Evolutionary conservation across 2,888 invertebrate species (phyloP).

Genomic region (Apodemia zela): DNA sequence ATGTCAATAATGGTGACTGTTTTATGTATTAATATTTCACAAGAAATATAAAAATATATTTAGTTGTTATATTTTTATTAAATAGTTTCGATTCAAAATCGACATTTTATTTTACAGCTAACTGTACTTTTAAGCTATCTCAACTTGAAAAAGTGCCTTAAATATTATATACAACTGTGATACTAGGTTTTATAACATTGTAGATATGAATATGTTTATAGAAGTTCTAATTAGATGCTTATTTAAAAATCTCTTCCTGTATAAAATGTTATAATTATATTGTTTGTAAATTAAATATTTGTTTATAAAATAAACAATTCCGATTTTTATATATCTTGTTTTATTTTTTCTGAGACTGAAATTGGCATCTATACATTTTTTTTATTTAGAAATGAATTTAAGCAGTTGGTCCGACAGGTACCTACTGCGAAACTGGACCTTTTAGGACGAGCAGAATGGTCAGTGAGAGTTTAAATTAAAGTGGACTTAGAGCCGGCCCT

Average conservation of each 20-base stretch:
- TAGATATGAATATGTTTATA: slow-evolving; percentile 36
- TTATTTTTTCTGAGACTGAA: background rate
- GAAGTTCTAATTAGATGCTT: slow-evolving; percentile 45
- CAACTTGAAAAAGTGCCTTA: slow-evolving; percentile 24
- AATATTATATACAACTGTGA: slow-evolving; percentile 52
- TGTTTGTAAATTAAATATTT: slow-evolving; percentile 57
- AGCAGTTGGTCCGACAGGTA: too few relatives aligned
- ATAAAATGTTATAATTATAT: slow-evolving; percentile 51
- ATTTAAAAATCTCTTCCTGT: slow-evolving; percentile 50
- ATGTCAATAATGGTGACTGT: too few relatives aligned
- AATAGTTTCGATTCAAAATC: too few relatives aligned
- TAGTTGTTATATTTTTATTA: too few relatives aligned
- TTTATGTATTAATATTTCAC: too few relatives aligned
- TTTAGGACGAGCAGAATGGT: too few relatives aligned
- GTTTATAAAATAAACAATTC: slow-evolving; percentile 73
- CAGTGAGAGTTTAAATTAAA: too few relatives aligned
- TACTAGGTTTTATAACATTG: slow-evolving; percentile 55
- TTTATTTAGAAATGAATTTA: too few relatives aligned
- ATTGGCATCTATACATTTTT: too few relatives aligned
- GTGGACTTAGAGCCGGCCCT: too few relatives aligned
- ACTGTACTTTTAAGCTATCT: slow-evolving; percentile 1
- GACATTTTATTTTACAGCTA: background rate
- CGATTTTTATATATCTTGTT: slow-evolving; percentile 20
- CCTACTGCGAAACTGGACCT: too few relatives aligned
- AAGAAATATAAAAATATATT: too few relatives aligned